These are phyloP conservation scores for Leptopilina drosophilae DNA, from an alignment of 2,888 invertebrate genomes.

Conservation along the genomic window DNA sequence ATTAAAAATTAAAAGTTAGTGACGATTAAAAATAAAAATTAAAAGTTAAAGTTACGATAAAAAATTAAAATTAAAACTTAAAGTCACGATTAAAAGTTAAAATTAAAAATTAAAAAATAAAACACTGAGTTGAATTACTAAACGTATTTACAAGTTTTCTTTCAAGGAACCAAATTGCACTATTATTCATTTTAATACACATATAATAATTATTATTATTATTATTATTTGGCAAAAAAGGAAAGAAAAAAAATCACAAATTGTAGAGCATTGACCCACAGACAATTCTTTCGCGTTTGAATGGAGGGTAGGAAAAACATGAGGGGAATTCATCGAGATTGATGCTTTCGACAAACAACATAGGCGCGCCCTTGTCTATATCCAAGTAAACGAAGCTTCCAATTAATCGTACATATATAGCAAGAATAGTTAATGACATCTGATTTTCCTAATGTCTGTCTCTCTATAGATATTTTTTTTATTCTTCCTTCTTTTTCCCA, in stretches of 20 bases:
- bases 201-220: constrained; percentile 48
- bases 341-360: constrained; percentile 66
- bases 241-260: background rate
- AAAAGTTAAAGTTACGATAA: too few relatives aligned
- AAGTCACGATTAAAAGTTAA: too few relatives aligned
- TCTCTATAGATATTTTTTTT: background rate
- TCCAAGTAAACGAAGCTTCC: constrained; percentile 60
- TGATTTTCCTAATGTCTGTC: constrained; percentile 61
- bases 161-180: background rate
- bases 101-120: too few relatives aligned
- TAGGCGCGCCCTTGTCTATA: constrained; percentile 66
- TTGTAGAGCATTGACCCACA: constrained; percentile 2
- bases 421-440: constrained; percentile 65
- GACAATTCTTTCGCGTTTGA: constrained; percentile 8
- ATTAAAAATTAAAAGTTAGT: too few relatives aligned
- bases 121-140: too few relatives aligned
- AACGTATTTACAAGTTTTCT: too few relatives aligned
- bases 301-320: constrained; percentile 20
- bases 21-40: too few relatives aligned
- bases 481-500: background rate
- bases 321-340: constrained; percentile 21
- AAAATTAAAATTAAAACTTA: too few relatives aligned
- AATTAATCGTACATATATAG: constrained; percentile 61
- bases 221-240: background rate
- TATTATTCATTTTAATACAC: background rate